phyloP scores from a whole-genome alignment of 2,797 vertebrate genomes.

The Tinamus major region DNA sequence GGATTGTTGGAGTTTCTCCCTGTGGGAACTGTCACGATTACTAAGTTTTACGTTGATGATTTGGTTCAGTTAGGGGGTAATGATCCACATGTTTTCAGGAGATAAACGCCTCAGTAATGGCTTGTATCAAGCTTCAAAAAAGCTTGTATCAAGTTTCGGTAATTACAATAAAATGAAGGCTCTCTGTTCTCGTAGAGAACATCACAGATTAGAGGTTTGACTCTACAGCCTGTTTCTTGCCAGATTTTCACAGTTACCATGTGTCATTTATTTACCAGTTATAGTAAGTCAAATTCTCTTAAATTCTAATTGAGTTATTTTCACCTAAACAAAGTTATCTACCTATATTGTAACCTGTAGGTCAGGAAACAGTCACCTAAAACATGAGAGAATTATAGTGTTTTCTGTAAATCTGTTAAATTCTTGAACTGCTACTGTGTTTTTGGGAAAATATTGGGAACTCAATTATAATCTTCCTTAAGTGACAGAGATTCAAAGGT shows the following conservation, averaged over 20 bases:
- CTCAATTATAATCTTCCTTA: not conserved
- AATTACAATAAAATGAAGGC: not conserved
- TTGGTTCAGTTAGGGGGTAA: constrained; percentile 7
- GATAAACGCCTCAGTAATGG: not conserved
- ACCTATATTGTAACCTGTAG: not conserved
- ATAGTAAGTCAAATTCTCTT: not conserved
- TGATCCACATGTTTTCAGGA: not conserved
- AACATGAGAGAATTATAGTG: not conserved
- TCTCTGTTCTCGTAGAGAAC: not conserved
- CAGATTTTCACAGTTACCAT: not conserved
- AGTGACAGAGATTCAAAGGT: not conserved
- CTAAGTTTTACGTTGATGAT: not conserved
- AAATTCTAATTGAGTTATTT: not conserved
- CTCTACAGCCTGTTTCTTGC: not conserved
- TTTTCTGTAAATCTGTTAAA: not conserved
- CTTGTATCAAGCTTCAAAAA: not conserved
- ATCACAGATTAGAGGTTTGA: not conserved
- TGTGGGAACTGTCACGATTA: not conserved
- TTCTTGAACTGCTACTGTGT: not conserved
- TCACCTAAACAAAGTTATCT: not conserved
- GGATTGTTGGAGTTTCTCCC: not conserved
- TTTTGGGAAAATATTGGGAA: not conserved
- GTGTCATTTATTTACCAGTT: not conserved
- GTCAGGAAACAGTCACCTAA: not conserved
- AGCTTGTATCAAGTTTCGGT: not conserved